Conservation (phyloP, 2,888 invertebrate genomes). For the Polydrusus tereticollis region DNA sequence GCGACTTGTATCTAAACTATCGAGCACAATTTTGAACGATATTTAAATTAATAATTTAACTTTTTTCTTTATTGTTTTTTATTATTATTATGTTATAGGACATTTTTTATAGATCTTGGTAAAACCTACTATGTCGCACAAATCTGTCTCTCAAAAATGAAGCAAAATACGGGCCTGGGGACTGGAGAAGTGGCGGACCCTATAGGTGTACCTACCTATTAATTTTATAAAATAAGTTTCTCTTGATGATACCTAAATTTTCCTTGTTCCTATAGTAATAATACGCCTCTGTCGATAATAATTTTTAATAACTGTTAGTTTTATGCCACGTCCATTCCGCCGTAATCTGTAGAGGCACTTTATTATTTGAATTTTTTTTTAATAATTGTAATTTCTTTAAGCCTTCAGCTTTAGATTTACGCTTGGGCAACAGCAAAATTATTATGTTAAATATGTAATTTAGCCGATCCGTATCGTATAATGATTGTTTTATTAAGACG, state of each 20-base stretch:
- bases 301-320: background rate
- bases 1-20: too few species aligned
- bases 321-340: background rate
- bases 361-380: slow-evolving; percentile 1
- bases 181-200: too few species aligned
- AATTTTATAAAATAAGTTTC: too few species aligned
- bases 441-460: slow-evolving; percentile 13
- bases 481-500: slow-evolving; percentile 19
- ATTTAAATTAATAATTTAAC: too few species aligned
- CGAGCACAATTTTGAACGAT: too few species aligned
- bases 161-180: too few species aligned
- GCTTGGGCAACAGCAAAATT: slow-evolving; percentile 5
- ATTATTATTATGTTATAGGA: too few species aligned
- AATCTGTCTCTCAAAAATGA: too few species aligned
- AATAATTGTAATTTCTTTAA: slow-evolving; percentile 5
- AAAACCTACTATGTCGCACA: too few species aligned
- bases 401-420: background rate
- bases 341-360: background rate
- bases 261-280: background rate
- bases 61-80: too few species aligned
- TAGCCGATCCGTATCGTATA: slow-evolving; percentile 1
- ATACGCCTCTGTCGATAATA: background rate
- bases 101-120: too few species aligned
- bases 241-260: background rate
- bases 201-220: too few species aligned